Evolutionary conservation across 2,888 invertebrate genomes (phyloP), one percentile per base, ranked within the genome.

Genomic region (Pocota personata): DNA sequence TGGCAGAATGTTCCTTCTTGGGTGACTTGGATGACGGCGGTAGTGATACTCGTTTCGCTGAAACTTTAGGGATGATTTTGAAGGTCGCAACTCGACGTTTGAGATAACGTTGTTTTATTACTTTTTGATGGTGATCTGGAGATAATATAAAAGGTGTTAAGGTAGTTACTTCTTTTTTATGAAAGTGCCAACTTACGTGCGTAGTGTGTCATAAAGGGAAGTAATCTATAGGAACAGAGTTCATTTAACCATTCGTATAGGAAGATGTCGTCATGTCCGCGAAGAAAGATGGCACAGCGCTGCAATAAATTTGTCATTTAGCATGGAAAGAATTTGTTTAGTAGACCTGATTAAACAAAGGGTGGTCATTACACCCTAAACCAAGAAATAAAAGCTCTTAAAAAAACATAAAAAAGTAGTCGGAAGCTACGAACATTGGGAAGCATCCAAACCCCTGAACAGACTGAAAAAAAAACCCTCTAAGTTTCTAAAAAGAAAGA

Each of bases 211-310:
- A 92, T 87, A 82, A 90, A 92, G 0, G 93, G 93, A n/a, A 92
- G 48, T 32, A 90, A 89, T 30, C 89, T 89, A 3, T 89, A 89
- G 3, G 92, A 91, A 24, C 92, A 92, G 0, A 92, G 89, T 19
- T 89, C 90, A 12, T 91, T 90, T 6, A 93, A 71, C 91, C 92
- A 93, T 82, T 92, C 92, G 66, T 93, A 92, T 2, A 92, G 87
- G 62, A 91, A 92, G 12, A 92, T 91, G 66, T 92, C 92, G 46
- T 91, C 90, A 8, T 88, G 86, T 0, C 93, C 93, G 1, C 88
- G 88, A 0, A 92, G 66, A 64, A 91, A 92, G 3, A 90, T 87
- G 2, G 92, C 91, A 76, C 90, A 89, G 16, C 89, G 88, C 90
- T 91, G 37, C 43, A 66, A 87, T n/a, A n/a, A n/a, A n/a, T n/a